phyloP scores from a whole-genome alignment of 2,888 invertebrate genomes.

The Aplocera efformata region DNA sequence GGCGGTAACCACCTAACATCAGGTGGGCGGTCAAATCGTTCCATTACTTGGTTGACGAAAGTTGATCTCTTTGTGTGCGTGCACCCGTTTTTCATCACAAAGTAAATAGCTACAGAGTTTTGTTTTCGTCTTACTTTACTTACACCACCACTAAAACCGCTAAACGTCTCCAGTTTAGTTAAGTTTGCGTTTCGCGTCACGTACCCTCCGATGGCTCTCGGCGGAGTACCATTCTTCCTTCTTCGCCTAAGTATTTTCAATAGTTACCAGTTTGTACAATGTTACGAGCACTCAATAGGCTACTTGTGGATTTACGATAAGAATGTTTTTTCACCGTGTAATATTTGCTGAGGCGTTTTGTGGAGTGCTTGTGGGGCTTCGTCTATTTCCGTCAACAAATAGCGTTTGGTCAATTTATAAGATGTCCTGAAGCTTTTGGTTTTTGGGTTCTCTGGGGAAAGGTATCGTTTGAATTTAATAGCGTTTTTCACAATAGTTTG shows the following conservation, averaged over 20 bases:
- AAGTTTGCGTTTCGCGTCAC: slow-evolving; percentile 57
- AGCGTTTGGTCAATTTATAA: neutral
- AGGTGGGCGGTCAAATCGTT: too few species aligned
- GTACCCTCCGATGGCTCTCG: slow-evolving; percentile 55
- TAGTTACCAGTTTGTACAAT: slow-evolving; percentile 52
- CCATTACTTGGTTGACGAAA: too few species aligned
- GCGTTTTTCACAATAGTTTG: too few species aligned
- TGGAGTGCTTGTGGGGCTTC: slow-evolving; percentile 8
- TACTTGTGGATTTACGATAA: slow-evolving; percentile 28
- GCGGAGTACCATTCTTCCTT: slow-evolving; percentile 49
- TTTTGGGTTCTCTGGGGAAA: too few species aligned
- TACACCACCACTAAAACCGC: slow-evolving; percentile 28
- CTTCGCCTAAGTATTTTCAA: slow-evolving; percentile 57
- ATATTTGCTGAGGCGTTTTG: slow-evolving; percentile 13
- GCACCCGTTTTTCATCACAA: too few species aligned
- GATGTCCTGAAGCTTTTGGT: too few species aligned
- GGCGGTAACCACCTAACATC: too few species aligned
- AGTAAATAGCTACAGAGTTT: too few species aligned
- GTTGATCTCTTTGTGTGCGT: too few species aligned
- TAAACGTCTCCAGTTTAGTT: slow-evolving; percentile 45
- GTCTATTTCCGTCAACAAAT: neutral
- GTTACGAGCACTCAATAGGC: slow-evolving; percentile 31
- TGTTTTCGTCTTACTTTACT: neutral
- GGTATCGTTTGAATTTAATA: too few species aligned
- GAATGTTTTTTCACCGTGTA: slow-evolving; percentile 23